Conservation (phyloP, 2,797 vertebrate species). For the Myotis daubentonii region DNA sequence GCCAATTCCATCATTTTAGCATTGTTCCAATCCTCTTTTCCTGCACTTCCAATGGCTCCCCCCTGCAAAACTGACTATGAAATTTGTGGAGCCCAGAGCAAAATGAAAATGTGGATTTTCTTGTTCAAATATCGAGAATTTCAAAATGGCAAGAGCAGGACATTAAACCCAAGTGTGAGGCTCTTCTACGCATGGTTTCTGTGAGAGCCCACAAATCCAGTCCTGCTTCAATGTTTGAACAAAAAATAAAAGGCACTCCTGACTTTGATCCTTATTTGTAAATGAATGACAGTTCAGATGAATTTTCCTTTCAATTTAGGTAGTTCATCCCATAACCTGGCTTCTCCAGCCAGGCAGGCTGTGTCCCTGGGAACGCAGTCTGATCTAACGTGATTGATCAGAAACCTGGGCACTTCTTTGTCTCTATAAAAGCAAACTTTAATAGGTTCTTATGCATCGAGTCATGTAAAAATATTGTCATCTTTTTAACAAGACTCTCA, state of each 20-base stretch:
- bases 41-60: not conserved
- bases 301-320: conserved; percentile 1
- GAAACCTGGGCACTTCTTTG: not conserved
- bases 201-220: not conserved
- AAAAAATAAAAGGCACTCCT: not conserved
- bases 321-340: not conserved
- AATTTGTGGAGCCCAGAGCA: not conserved
- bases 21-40: not conserved
- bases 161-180: not conserved
- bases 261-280: not conserved
- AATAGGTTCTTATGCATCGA: not conserved
- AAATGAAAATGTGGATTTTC: not conserved
- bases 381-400: not conserved
- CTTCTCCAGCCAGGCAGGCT: not conserved
- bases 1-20: not conserved
- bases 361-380: not conserved
- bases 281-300: not conserved
- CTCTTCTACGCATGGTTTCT: not conserved
- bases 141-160: not conserved
- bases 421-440: conserved; percentile 1
- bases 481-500: not conserved
- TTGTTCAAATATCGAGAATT: not conserved
- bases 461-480: not conserved
- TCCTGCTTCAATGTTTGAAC: not conserved
- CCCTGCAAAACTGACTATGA: not conserved